Percentiles rank a stretch among this genome's conserved stretches.
These are phyloP conservation scores for Diogma glabrata DNA, from an alignment of 2,888 invertebrate species.

Conservation along the genomic window DNA sequence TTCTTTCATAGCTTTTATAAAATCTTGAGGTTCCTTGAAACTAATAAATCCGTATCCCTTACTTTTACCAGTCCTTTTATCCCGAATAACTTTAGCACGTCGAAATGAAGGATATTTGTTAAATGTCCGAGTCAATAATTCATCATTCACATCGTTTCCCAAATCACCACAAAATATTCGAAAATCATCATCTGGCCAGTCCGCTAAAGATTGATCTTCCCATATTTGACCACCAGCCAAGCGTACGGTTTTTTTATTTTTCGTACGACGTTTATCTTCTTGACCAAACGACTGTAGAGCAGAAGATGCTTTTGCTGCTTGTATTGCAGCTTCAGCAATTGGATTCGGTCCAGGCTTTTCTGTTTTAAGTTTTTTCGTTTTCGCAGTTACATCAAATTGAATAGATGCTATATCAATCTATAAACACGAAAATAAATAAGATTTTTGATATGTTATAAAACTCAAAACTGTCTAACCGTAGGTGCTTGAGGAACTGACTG, in stretches of 20 bases:
- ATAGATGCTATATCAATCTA: conserved; percentile 41
- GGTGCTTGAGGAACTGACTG: conserved; percentile 29
- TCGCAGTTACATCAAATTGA: conserved; percentile 45
- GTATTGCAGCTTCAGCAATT: conserved; percentile 50
- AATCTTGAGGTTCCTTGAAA: conserved; percentile 95
- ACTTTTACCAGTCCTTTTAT: conserved; percentile 94
- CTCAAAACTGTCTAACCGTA: conserved; percentile 3
- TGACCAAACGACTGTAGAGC: conserved; percentile 45
- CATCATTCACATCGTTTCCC: conserved; percentile 98
- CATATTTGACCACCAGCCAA: conserved; percentile 90
- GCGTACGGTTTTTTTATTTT: conserved; percentile 52
- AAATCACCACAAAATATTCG: conserved; percentile 98
- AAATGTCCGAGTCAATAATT: conserved; percentile 90
- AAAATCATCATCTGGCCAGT: conserved; percentile 99
- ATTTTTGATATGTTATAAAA: not conserved
- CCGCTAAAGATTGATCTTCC: conserved; percentile 88
- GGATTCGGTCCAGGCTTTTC: conserved; percentile 52
- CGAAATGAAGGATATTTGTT: conserved; percentile 88
- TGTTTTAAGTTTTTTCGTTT: conserved; percentile 49
- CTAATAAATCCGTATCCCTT: conserved; percentile 99
- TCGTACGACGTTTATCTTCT: conserved; percentile 36
- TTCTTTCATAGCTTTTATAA: conserved; percentile 97
- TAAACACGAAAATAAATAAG: not conserved
- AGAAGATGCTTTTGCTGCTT: conserved; percentile 47
- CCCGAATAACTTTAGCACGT: conserved; percentile 89